These are phyloP conservation scores for Andrena praecox DNA, from an alignment of 2,888 invertebrate genomes.

Conservation along the genomic window DNA sequence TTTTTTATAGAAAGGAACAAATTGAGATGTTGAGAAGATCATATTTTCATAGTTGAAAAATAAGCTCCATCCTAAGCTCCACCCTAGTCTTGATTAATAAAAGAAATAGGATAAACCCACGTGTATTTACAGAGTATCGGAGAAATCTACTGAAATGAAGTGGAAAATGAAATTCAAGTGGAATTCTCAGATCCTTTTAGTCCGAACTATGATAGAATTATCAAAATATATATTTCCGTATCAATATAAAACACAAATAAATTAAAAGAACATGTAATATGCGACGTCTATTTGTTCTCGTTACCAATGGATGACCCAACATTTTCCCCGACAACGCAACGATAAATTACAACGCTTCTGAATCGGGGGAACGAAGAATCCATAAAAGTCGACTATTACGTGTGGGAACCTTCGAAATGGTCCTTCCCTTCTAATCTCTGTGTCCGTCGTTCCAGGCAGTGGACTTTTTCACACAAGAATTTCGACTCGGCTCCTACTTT, in stretches of 20 bases:
- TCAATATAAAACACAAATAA: no score
- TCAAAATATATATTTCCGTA: no score
- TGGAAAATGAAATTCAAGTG: neutral
- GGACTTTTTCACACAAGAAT: slow-evolving; percentile 58
- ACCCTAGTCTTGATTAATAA: neutral
- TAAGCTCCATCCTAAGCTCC: no score
- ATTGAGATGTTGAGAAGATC: no score
- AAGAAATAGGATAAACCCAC: neutral
- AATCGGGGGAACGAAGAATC: neutral
- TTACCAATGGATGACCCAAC: neutral
- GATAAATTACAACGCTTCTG: neutral
- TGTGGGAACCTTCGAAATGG: neutral
- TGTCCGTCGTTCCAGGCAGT: slow-evolving; percentile 4
- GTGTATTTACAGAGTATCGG: no score
- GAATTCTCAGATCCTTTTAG: neutral
- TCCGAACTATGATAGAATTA: no score
- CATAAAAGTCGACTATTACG: slow-evolving; percentile 2
- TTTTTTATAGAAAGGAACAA: no score
- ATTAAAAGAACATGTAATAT: neutral
- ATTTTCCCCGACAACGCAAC: neutral
- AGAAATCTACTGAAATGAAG: neutral
- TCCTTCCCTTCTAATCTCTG: slow-evolving; percentile 14
- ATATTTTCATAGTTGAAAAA: no score
- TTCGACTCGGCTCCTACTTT: slow-evolving; percentile 57
- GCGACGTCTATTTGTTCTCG: neutral